Evolutionary conservation across 1,140 invertebrate genomes (phyloP).

Genomic region (Zaprionus ghesquierei): DNA sequence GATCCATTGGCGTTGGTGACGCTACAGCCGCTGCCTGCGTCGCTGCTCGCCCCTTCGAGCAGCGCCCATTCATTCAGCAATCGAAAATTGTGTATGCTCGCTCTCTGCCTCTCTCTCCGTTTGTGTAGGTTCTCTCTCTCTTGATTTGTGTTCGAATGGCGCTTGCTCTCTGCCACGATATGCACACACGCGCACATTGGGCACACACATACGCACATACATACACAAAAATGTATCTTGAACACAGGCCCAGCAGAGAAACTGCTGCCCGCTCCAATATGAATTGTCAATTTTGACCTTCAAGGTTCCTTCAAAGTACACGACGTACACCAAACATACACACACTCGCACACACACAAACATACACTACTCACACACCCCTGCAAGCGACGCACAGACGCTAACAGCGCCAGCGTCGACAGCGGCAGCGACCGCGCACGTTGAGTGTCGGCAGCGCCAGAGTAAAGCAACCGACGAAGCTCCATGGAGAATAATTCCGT

Average conservation of each 20-base stretch:
- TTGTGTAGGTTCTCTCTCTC: not conserved
- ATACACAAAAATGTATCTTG: slow-evolving; percentile 35
- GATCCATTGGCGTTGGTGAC: not conserved
- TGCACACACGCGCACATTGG: not conserved
- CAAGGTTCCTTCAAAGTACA: slow-evolving; percentile 82
- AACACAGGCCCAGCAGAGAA: slow-evolving; percentile 39
- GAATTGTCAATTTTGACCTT: slow-evolving; percentile 83
- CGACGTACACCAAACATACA: slow-evolving; percentile 30
- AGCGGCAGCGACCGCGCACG: slow-evolving; percentile 18
- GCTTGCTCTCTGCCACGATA: not conserved
- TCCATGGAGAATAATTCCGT: slow-evolving; percentile 73
- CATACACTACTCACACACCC: not conserved
- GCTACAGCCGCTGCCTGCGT: slow-evolving; percentile 2
- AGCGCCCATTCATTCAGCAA: slow-evolving; percentile 28
- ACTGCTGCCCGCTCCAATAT: slow-evolving; percentile 54
- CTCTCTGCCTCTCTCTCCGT: not conserved
- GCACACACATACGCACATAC: not conserved
- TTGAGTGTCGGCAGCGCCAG: slow-evolving; percentile 21
- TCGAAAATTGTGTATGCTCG: slow-evolving; percentile 29
- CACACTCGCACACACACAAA: slow-evolving; percentile 9
- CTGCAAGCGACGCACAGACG: slow-evolving; percentile 22
- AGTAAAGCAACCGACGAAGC: slow-evolving; percentile 38
- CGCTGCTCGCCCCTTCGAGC: slow-evolving; percentile 1
- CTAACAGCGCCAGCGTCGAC: not conserved
- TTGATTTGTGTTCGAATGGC: not conserved